Base-by-base conservation (phyloP, 2,113 vertebrate genomes). In the Odontesthes bonariensis region DNA sequence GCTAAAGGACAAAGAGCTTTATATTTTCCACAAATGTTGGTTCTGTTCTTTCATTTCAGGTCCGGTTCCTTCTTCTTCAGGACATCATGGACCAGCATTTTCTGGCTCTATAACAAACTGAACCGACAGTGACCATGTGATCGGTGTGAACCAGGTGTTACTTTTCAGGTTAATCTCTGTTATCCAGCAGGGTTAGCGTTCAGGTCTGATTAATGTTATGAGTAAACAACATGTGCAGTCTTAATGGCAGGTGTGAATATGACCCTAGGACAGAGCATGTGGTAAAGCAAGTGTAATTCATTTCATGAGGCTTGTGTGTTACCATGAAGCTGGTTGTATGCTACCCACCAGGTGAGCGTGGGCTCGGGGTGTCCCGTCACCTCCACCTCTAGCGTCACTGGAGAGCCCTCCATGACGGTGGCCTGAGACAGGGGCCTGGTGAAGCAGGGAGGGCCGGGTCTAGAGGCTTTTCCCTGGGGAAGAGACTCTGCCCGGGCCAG, bases 291-390 rank as follows among this genome's bases (percentile, higher is more conserved):
- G 56, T 47, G 67, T 35, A 6, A 16, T 52, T 56, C 73, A 57
- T 69, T 12, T 75, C n/a, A 59, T 17, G 11, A 56, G 31, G 47
- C 5, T 17, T 60, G 16, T 81, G 81, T 96, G 94, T 91, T 92
- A 66, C 35, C 60, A 64, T 91, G 86, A 35, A 89, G 88, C 44
- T 96, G 92, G 78, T 96, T 97, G 93, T 95, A 96, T 83, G 95
- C 96, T 97, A 98, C 97, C 97, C 97, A 99, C 97, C 97, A 97
- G 87, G 95, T 97, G 89, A 98, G 88, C 78, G 92, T 93, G 93
- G 97, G 96, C 90, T 98, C 95, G 88, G 96, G 96, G 81, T 94
- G 95, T 96, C 94, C 96, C 33, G 93, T 94, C 88, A 98, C 96
- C 96, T 97, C 96, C 91, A 98, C 96, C 94, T 99, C 97, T 92